A percentile compares a stretch with the other conserved stretches of the same genome.
Evolutionary conservation across 53 echinoderm and acorn worm genomes (phyloP).

Genomic region (Zoroaster sp.): DNA sequence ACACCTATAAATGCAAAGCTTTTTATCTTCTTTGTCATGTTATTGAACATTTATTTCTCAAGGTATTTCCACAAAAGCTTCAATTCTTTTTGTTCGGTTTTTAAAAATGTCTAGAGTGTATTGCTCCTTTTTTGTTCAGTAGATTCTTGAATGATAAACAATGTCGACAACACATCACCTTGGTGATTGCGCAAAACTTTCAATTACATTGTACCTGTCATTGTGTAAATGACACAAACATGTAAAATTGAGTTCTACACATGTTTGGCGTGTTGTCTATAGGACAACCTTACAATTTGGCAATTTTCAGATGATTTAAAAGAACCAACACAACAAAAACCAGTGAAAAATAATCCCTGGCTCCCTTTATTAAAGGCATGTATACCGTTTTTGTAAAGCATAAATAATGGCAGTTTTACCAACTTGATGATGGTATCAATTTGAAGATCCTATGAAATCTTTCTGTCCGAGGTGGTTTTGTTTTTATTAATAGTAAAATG

Average conservation of each 20-base stretch:
- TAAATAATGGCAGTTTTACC: too few relatives aligned
- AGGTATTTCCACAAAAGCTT: not conserved
- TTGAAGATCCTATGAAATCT: too few relatives aligned
- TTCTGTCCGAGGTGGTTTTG: too few relatives aligned
- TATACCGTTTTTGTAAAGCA: too few relatives aligned
- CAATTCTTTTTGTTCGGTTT: not conserved
- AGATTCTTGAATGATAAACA: not conserved
- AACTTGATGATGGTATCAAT: too few relatives aligned
- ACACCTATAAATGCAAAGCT: slow-evolving; percentile 20
- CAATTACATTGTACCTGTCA: not conserved
- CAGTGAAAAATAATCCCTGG: too few relatives aligned
- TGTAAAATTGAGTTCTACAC: not conserved
- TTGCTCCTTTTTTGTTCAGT: not conserved
- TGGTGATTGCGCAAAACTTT: not conserved
- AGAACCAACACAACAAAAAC: too few relatives aligned
- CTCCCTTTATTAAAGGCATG: too few relatives aligned
- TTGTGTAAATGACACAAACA: not conserved
- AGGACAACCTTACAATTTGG: too few relatives aligned
- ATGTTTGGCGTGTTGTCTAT: too few relatives aligned
- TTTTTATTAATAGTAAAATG: too few relatives aligned
- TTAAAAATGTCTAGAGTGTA: not conserved
- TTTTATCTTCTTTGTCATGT: not conserved
- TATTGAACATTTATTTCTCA: not conserved
- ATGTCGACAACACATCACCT: not conserved
- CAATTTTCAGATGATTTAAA: too few relatives aligned